These are phyloP conservation scores for Nyctalus aviator DNA, from an alignment of 2,797 vertebrate species.

Conservation along the genomic window DNA sequence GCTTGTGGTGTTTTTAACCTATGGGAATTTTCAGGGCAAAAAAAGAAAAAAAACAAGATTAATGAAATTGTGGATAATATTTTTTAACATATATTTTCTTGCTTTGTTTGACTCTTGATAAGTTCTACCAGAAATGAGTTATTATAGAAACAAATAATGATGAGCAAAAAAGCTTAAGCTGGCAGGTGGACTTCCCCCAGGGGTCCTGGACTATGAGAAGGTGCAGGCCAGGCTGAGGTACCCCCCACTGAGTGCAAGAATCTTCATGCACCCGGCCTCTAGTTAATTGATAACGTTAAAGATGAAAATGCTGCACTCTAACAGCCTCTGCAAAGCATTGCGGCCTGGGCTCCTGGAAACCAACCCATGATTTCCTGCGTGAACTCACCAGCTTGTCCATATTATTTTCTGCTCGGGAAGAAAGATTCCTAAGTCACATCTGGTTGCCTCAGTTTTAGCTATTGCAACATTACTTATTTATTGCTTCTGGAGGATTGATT, in stretches of 20 bases:
- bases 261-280: too few species aligned
- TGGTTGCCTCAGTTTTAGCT: constrained; percentile 46
- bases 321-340: background rate
- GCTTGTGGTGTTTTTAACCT: constrained; percentile 42
- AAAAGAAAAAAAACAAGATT: background rate
- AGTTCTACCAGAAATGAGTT: constrained; percentile 30
- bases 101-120: constrained; percentile 51
- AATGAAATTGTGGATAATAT: constrained; percentile 61
- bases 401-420: constrained; percentile 54
- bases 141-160: constrained; percentile 2
- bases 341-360: background rate
- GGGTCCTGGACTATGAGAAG: too few species aligned
- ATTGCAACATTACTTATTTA: background rate
- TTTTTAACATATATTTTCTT: constrained; percentile 23
- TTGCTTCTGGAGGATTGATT: background rate
- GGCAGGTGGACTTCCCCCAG: too few species aligned
- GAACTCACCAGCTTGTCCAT: background rate
- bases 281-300: constrained; percentile 30
- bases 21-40: background rate
- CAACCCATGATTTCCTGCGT: background rate
- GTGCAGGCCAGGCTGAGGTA: too few species aligned
- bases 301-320: background rate
- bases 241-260: too few species aligned
- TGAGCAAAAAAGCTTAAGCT: background rate
- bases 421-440: constrained; percentile 9